Percentiles rank a stretch among this genome's conserved stretches.
Conservation (phyloP, 2,113 vertebrate species). For the Gnathonemus longibarbis region DNA sequence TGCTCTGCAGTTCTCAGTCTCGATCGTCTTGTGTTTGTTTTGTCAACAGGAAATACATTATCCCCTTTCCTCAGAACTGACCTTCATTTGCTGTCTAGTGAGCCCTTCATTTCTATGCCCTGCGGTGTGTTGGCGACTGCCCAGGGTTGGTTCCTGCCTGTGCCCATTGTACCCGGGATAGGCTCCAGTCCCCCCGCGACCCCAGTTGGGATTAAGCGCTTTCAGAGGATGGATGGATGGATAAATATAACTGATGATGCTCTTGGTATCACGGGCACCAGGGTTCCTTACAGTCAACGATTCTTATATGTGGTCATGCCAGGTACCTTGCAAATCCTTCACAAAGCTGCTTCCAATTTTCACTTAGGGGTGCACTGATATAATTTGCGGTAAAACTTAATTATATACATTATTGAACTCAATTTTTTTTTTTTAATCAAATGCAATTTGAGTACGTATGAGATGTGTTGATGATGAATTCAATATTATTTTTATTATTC, state of each 20-base stretch:
- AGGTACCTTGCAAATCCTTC: neutral
- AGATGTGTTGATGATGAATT: neutral
- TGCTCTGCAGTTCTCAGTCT: neutral
- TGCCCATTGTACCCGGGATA: no score
- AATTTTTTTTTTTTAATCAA: neutral
- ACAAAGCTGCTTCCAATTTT: neutral
- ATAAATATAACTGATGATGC: neutral
- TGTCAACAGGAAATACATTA: neutral
- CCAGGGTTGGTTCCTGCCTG: no score
- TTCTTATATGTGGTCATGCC: neutral
- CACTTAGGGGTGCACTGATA: neutral
- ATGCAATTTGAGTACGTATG: neutral
- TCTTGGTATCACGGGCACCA: neutral
- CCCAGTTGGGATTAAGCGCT: no score
- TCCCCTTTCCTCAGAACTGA: neutral
- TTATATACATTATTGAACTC: neutral
- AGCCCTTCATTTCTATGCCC: neutral
- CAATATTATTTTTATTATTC: neutral
- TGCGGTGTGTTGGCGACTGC: no score
- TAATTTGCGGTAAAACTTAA: neutral
- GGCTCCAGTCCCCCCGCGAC: no score
- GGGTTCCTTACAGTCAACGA: neutral
- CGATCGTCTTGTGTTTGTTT: neutral
- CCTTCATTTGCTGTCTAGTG: neutral
- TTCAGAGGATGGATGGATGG: no score